phyloP scores from a whole-genome alignment of 2,888 invertebrate species.

The Orchesellides sinensis region DNA sequence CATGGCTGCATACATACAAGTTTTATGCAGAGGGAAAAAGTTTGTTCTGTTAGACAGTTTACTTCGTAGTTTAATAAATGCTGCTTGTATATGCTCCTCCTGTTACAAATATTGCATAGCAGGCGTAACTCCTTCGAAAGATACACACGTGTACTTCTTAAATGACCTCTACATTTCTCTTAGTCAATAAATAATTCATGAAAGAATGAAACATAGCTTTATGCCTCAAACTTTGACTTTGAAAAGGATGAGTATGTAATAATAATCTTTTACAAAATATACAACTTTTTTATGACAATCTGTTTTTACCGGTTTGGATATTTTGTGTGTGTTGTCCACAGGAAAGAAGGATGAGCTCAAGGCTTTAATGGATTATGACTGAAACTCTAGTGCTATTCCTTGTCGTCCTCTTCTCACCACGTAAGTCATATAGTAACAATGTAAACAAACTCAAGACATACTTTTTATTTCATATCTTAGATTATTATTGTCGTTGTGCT shows the following conservation, averaged over 20 bases:
- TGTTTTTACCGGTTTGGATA: slow-evolving; percentile 14
- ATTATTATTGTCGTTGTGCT: background rate
- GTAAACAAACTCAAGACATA: background rate
- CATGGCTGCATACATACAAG: background rate
- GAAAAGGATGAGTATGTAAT: background rate
- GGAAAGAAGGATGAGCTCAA: slow-evolving; percentile 67
- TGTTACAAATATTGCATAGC: no score
- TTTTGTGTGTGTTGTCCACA: slow-evolving; percentile 23
- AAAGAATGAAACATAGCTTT: background rate
- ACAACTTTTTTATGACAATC: background rate
- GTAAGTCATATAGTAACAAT: slow-evolving; percentile 56
- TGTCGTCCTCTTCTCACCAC: slow-evolving; percentile 71
- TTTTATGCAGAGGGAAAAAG: background rate
- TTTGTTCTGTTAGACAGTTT: no score
- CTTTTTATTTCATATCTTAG: background rate
- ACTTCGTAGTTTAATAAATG: no score
- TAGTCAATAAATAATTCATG: slow-evolving; percentile 24
- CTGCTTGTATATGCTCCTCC: no score
- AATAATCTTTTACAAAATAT: background rate
- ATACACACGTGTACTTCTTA: no score
- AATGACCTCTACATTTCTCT: no score
- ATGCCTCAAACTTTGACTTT: background rate
- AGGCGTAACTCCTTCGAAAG: no score
- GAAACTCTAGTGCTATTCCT: slow-evolving; percentile 68
- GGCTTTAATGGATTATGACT: slow-evolving; percentile 75